These are phyloP conservation scores for Catonia carolina DNA, from an alignment of 2,888 invertebrate species.

Conservation along the genomic window DNA sequence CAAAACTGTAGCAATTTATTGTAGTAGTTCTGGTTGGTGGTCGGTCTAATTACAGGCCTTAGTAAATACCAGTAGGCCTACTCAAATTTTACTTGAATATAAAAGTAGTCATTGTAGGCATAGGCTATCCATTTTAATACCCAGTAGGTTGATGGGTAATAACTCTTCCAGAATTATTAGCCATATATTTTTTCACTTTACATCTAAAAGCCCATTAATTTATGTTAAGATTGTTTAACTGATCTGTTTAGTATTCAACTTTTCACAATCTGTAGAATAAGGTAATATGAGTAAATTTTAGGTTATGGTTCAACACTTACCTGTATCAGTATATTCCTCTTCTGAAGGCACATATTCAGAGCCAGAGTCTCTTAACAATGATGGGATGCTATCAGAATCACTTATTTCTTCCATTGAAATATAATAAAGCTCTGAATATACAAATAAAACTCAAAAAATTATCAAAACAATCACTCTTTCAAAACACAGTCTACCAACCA, in stretches of 20 bases:
- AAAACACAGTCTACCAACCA: constrained; percentile 7
- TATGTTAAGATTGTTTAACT: constrained; percentile 4
- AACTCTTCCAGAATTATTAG: too few relatives aligned
- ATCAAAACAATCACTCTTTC: constrained; percentile 10
- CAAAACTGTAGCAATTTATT: too few relatives aligned
- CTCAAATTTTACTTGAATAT: too few relatives aligned
- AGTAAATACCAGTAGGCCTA: too few relatives aligned
- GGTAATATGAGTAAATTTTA: neutral
- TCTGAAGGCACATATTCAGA: constrained; percentile 12
- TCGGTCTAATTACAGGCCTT: too few relatives aligned
- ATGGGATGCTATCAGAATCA: neutral
- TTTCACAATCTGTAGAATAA: neutral
- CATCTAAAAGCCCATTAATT: too few relatives aligned
- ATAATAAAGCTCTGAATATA: neutral
- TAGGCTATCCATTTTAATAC: too few relatives aligned
- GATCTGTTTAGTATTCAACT: constrained; percentile 2
- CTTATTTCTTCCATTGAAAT: constrained; percentile 8
- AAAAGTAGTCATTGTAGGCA: too few relatives aligned
- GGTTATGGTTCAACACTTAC: neutral
- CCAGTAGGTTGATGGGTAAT: too few relatives aligned
- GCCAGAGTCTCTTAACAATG: too few relatives aligned
- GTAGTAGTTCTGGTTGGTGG: too few relatives aligned
- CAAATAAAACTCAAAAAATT: neutral
- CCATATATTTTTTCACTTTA: too few relatives aligned
- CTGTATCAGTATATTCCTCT: constrained; percentile 3